Base-by-base conservation (phyloP, 2,797 vertebrate species). In the Girardinus metallicus region DNA sequence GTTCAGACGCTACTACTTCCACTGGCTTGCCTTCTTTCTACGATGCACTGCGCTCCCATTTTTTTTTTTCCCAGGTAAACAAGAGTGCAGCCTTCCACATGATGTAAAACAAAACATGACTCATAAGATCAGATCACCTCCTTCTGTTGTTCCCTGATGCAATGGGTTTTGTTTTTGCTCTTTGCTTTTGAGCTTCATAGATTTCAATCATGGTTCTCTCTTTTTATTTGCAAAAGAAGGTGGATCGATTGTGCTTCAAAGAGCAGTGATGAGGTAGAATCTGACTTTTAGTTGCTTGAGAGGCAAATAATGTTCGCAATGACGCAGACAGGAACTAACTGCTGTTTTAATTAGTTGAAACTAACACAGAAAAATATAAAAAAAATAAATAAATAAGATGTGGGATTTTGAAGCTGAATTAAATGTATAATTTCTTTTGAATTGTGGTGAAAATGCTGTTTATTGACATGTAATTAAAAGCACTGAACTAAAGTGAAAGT, bases 391-490 rank as follows among this genome's bases (percentile, higher is more conserved):
- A 29, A 29, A 46, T 29, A 71, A 4, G 26, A 49, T 64, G 12
- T 55, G 11, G 18, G 57, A 76, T 73, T 26, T 71, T 53, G 15
- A 21, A 36, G 44, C 36, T 23, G 18, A 53, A 18, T 74, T 44
- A 80, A 83, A 83, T 73, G 1, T 8, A 31, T 10, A 62, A 36
- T 74, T 57, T 1, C 31, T 68, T 43, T 76, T 44, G 6, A 81
- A 80, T 55, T 41, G 39, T 26, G 34, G 26, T 72, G 15, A 34
- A 73, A 73, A 72, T 41, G 34, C 57, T 34, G n/a, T 46, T 62
- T 57, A 68, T n/a, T 70, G 44, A 79, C n/a, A 43, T 43, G 44
- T 31, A 74, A 74, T 77, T 60, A 82, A 78, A 77, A 31, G 53
- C 26, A 57, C 75, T 41, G 29, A 70, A 36, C 53, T 55, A 60